Base-by-base conservation (phyloP, 1,140 invertebrate species). In the Fopius arisanus region DNA sequence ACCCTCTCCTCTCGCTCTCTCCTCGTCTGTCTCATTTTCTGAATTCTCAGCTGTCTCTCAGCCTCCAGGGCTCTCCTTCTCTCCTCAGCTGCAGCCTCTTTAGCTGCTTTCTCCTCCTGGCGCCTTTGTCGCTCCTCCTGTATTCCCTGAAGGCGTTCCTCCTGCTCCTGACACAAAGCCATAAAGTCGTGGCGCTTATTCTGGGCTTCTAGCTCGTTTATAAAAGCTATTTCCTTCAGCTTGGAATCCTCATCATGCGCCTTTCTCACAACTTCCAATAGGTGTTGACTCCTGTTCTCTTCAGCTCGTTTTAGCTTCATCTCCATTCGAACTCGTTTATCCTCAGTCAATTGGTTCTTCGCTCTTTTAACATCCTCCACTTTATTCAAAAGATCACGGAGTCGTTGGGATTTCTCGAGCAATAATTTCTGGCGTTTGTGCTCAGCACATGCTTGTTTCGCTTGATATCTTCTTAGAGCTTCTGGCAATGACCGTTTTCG, bases 211-310 rank as follows among this genome's bases (percentile, higher is more conserved):
- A 99, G 87, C 81, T 96, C 95, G 86, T 98, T 98, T 68, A 99
- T 99, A 85, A 99, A 99, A 29, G 96, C 97, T 74, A 99, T 98
- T 90, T 99, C 97, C 79, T 96, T 96, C 0, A 97, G 89, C 87
- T 99, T 99, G 51, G 97, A 96, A 78, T 98, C 97, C 86, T 99
- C 97, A 80, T 99, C 97, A 79, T 98, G 97, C 1, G 97, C 97
- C 86, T 99, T 99, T 70, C 93, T 91, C 1, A 97, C 93, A 77
- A 97, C 96, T 74, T 94, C 93, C 80, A 94, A 88, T 28, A 95
- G 84, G 83, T 93, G 90, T 78, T 94, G 90, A 67, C 95, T 94
- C 21, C 97, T 90, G 82, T 98, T 98, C 81, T 97, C 96, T 68
- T 96, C 96, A 0, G 97, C 97, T 76, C 94, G 91, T 80, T 96